A percentile compares a stretch with the other conserved stretches of the same genome.
Conservation (phyloP, 2,797 vertebrate genomes). For the Hippoglossus hippoglossus region DNA sequence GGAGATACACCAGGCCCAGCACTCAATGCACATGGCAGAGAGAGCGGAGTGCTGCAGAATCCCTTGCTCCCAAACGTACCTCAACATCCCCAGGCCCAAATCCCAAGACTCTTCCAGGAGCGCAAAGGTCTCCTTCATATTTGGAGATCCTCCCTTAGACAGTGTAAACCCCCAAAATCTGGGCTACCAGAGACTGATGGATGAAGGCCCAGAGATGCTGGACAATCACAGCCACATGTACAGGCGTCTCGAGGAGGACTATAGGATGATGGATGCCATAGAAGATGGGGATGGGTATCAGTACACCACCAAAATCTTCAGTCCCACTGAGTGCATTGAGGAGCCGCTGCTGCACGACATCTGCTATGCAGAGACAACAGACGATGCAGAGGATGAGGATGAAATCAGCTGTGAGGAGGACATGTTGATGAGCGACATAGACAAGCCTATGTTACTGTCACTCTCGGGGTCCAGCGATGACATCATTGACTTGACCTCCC, state of each 20-base stretch:
- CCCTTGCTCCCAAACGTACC: conserved; percentile 85
- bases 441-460: conserved; percentile 90
- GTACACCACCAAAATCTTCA: conserved; percentile 93
- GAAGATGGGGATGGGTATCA: conserved; percentile 89
- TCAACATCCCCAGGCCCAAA: conserved; percentile 89
- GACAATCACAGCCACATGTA: conserved; percentile 92
- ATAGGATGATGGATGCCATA: conserved; percentile 90
- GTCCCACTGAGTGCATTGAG: conserved; percentile 91
- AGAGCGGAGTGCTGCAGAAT: conserved; percentile 85
- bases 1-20: conserved; percentile 88
- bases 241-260: conserved; percentile 89
- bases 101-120: conserved; percentile 90
- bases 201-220: conserved; percentile 91
- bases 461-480: conserved; percentile 97
- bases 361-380: conserved; percentile 96
- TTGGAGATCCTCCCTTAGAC: conserved; percentile 93
- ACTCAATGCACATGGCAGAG: conserved; percentile 84
- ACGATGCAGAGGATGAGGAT: conserved; percentile 97
- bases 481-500: conserved; percentile 98
- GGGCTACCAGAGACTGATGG: conserved; percentile 95
- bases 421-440: conserved; percentile 90
- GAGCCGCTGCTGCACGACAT: conserved; percentile 97
- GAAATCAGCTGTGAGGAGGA: conserved; percentile 99
- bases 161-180: conserved; percentile 91
- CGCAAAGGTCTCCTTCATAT: conserved; percentile 99